These are phyloP conservation scores for Drosophila yooni DNA, from an alignment of 2,888 invertebrate species.

Conservation along the genomic window DNA sequence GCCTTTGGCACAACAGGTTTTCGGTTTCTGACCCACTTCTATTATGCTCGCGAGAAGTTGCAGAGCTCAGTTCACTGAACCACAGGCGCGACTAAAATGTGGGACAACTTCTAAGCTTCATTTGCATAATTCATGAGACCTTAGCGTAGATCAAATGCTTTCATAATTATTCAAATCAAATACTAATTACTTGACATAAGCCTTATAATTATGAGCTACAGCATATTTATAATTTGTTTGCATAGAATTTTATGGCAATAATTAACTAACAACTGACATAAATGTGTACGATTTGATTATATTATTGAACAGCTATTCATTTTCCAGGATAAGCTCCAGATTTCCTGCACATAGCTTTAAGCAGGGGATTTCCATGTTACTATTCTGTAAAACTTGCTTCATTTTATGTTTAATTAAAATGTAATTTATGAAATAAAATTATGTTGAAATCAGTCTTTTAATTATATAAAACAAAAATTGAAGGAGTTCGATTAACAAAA, in stretches of 20 bases:
- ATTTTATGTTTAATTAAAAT: background rate
- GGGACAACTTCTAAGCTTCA: slow-evolving; percentile 45
- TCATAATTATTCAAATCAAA: slow-evolving; percentile 31
- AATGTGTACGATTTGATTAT: background rate
- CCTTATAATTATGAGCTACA: background rate
- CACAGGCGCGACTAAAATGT: slow-evolving; percentile 49
- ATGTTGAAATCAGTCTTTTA: background rate
- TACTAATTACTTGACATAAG: slow-evolving; percentile 21
- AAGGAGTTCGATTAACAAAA: background rate
- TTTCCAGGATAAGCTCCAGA: background rate
- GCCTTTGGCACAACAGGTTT: slow-evolving; percentile 61
- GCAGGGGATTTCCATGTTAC: background rate
- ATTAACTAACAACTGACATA: background rate
- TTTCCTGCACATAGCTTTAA: background rate
- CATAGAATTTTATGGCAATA: background rate
- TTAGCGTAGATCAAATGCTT: background rate
- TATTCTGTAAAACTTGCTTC: background rate
- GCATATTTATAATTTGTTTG: background rate
- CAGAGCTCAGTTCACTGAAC: slow-evolving; percentile 65
- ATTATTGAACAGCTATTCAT: rapidly evolving
- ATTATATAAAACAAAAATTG: background rate
- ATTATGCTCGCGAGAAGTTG: slow-evolving; percentile 13
- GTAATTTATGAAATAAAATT: background rate
- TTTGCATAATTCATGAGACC: slow-evolving; percentile 67
- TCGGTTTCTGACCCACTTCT: slow-evolving; percentile 65